Evolutionary conservation across 1,140 invertebrate genomes (phyloP), one percentile per base, ranked within the genome.

Genomic region (Sitophilus oryzae): DNA sequence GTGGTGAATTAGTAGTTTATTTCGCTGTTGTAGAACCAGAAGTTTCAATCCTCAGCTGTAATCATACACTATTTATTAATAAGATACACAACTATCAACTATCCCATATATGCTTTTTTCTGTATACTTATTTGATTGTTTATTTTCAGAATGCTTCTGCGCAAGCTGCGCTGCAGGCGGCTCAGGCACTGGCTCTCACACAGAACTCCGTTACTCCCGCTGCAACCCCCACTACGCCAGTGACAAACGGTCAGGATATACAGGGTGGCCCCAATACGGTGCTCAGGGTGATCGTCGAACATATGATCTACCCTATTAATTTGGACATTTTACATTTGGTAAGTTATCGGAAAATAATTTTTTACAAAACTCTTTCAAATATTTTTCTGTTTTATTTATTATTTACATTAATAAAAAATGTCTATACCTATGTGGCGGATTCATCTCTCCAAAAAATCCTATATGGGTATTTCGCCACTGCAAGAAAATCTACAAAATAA

Each of bases 271-370:
- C 91, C 38, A 96, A 96, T 72, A 96, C 94, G 19, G 95, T 98
- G 47, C 83, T 99, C 35, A 83, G 96, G 52, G 95, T 98, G 42
- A 97, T 98, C 72, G 86, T 98, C 61, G 96, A 99, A 74, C 93
- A 98, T 75, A 91, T 98, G 85, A 79, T 99, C 53, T 99, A 98
- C 73, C 94, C 95, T 10, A 95, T 99, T 58, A 93, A 93, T 25
- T 82, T 99, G 64, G 96, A 99, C 70, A 90, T 97, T 44, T 82
- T 99, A 52, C 89, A 96, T 78, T 82, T 87, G 80, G 87, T 91
- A 74, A 76, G 73, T 66, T n/a, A n/a, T n/a, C n/a, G n/a, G n/a
- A n/a, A n/a, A n/a, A n/a, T n/a, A n/a, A n/a, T n/a, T n/a, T n/a
- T n/a, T n/a, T n/a, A n/a, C n/a, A n/a, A n/a, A n/a, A n/a, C n/a